Evolutionary conservation across 2,888 invertebrate genomes (phyloP).

Genomic region (Dasysyrphus tricinctus): DNA sequence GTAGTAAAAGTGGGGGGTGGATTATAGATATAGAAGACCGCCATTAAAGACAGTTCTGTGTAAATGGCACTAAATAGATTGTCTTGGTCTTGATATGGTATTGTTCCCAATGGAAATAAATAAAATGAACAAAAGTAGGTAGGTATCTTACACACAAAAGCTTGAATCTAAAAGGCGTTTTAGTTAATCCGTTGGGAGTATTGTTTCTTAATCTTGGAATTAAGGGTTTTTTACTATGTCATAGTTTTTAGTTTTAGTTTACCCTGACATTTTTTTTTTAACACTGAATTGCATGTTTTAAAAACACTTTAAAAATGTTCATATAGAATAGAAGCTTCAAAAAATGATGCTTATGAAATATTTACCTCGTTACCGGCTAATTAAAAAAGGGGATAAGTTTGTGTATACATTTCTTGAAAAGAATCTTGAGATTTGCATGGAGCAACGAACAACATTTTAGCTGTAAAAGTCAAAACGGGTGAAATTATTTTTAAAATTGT

Average conservation of each 20-base stretch:
- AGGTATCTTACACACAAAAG: conserved; percentile 6
- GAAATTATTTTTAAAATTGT: too few species aligned
- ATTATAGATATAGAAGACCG: conserved; percentile 19
- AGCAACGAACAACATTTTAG: too few species aligned
- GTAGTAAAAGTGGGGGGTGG: conserved; percentile 30
- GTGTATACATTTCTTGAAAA: too few species aligned
- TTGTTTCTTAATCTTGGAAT: background rate
- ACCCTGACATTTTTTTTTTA: background rate
- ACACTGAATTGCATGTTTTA: background rate
- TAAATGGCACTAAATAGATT: conserved; percentile 38
- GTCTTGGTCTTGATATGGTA: conserved; percentile 18
- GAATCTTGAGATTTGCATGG: background rate
- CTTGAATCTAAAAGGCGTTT: conserved; percentile 9
- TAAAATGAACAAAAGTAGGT: conserved; percentile 23
- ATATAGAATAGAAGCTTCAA: too few species aligned
- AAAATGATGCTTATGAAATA: too few species aligned
- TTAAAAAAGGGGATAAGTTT: too few species aligned
- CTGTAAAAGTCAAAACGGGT: too few species aligned
- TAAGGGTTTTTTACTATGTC: background rate
- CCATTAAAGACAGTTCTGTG: background rate
- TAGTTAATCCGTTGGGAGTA: background rate
- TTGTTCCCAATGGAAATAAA: conserved; percentile 15
- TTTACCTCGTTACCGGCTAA: too few species aligned
- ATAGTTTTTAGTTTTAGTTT: background rate
- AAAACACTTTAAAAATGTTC: too few species aligned